Percentiles rank a stretch among this genome's conserved stretches.
phyloP scores from a whole-genome alignment of 2,888 invertebrate genomes.

The Thysanoteuthis rhombus region DNA sequence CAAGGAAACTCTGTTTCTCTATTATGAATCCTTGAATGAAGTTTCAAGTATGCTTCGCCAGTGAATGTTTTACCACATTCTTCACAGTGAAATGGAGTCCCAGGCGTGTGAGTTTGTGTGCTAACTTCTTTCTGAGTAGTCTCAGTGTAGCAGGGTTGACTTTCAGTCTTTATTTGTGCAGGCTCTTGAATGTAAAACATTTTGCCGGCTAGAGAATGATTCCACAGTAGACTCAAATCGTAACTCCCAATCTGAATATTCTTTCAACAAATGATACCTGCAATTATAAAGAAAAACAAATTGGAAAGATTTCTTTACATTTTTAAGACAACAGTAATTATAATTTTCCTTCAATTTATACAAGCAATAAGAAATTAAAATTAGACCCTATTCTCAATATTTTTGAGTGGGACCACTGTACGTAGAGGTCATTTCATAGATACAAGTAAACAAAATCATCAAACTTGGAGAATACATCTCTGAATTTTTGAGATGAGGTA shows the following conservation, averaged over 20 bases:
- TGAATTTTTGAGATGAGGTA: too few relatives aligned
- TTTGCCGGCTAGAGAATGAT: not conserved
- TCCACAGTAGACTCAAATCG: not conserved
- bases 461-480: too few relatives aligned
- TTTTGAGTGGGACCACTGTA: too few relatives aligned
- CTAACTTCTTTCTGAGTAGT: not conserved
- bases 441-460: too few relatives aligned
- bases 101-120: not conserved
- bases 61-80: not conserved
- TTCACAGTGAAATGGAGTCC: not conserved
- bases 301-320: not conserved
- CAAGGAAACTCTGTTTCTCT: not conserved
- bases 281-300: not conserved
- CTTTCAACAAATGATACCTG: not conserved
- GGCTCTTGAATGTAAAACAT: not conserved
- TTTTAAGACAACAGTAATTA: not conserved
- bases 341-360: not conserved
- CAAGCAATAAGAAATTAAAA: too few relatives aligned
- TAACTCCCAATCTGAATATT: not conserved
- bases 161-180: not conserved
- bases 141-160: not conserved
- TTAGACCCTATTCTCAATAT: rapidly evolving
- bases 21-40: not conserved
- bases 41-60: not conserved
- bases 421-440: too few relatives aligned